Conservation (phyloP, 2,888 invertebrate species). For the Polydesmus complanatus region DNA sequence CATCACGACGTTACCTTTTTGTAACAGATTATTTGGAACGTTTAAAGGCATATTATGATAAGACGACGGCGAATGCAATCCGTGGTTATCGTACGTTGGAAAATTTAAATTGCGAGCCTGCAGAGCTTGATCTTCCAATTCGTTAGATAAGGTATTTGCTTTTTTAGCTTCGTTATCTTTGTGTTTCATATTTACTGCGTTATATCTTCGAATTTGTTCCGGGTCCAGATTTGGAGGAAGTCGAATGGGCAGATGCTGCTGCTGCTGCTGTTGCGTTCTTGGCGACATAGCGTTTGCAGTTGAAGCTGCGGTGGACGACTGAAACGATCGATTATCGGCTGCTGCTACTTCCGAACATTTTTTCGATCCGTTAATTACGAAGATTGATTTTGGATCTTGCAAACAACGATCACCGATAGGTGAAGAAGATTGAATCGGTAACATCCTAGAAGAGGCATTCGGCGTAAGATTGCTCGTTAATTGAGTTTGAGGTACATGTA, state of each 20-base stretch:
- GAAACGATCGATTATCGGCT: no score
- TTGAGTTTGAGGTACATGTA: no score
- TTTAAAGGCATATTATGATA: no score
- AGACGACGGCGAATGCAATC: not conserved
- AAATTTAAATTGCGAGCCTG: not conserved
- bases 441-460: no score
- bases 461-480: not conserved
- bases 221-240: not conserved
- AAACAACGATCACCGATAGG: not conserved
- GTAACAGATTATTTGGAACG: no score
- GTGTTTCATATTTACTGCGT: not conserved
- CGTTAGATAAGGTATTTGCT: not conserved
- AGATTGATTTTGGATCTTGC: not conserved
- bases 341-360: not conserved
- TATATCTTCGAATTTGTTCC: not conserved
- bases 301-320: not conserved
- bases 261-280: not conserved
- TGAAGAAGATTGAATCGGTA: not conserved
- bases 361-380: not conserved
- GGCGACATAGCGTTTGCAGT: not conserved
- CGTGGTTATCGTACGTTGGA: not conserved
- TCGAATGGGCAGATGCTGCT: not conserved
- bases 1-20: not conserved
- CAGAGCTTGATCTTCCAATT: not conserved
- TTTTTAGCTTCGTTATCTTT: not conserved